Evolutionary conservation across 2,888 invertebrate genomes (phyloP), one percentile per base, ranked within the genome.

Genomic region (Erebia epiphron): DNA sequence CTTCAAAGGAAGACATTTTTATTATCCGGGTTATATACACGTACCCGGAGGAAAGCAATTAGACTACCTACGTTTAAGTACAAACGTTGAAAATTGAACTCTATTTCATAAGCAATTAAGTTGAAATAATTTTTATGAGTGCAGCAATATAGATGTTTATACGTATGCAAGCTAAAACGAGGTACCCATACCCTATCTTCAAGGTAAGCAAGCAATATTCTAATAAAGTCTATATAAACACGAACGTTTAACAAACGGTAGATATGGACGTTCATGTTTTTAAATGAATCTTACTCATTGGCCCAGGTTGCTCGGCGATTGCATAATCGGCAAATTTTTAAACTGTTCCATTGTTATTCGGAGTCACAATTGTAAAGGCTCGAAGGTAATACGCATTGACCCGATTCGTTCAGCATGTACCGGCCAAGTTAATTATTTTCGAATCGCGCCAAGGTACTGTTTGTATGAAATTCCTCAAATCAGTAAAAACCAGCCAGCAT

Each of bases 1-100:
- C 69, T 72, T 76, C 73, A 77, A 73, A 74, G 75, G 68, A 71
- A 73, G 69, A 74, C 70, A 74, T 76, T 75, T 75, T 76, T 75
- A 75, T 74, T 72, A 74, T 72, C 52, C 61, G 64, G 74, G 70
- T 69, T 62, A 62, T 62, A 62, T 62, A 62, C 62, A 62, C 62
- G 70, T 71, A 73, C 62, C 35, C 68, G 60, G 72, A 67, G 74
- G 56, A 62, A 56, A 69, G 69, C 68, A 70, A 73, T 73, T 72
- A 64, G 46, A 70, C 35, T 16, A 41, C 18, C 49, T 35, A 64
- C 52, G 11, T 54, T 62, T 18, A 62, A 21, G 14, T 43, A n/a
- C 35, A 1, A 1, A 52, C 43, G 46, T 11, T 61, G 11, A 16
- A 72, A 67, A 56, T 56, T 50, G 43, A 26, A 21, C 65, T 50